Percentiles rank a stretch among this genome's conserved stretches.
Evolutionary conservation across 2,113 vertebrate genomes (phyloP).

Genomic region (Potamarius usumacintae): DNA sequence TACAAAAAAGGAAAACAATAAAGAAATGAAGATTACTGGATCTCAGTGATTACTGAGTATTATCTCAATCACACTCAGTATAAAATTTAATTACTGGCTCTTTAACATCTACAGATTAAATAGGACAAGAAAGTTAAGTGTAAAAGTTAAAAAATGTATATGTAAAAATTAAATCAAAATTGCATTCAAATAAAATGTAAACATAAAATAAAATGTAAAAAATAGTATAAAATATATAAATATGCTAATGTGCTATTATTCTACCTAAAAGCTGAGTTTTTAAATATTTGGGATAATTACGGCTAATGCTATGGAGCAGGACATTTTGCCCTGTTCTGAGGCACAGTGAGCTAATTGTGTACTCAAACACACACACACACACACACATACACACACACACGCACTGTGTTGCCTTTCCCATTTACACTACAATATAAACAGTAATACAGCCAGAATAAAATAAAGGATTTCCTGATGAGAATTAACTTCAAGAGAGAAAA

Average conservation of each 20-base stretch:
- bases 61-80: no score
- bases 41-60: no score
- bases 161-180: not conserved
- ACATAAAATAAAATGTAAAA: no score
- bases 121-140: not conserved
- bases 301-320: not conserved
- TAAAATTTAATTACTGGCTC: no score
- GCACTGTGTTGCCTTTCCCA: not conserved
- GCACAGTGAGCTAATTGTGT: not conserved
- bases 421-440: not conserved
- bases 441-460: not conserved
- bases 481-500: no score
- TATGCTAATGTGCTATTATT: not conserved
- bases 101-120: not conserved
- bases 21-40: no score
- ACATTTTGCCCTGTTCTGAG: not conserved
- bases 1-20: not conserved
- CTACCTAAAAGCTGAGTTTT: not conserved
- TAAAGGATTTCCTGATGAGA: not conserved
- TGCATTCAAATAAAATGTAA: not conserved
- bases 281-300: not conserved
- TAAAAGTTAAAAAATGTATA: not conserved
- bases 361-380: not conserved
- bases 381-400: conserved; percentile 5
- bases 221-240: not conserved